These are phyloP conservation scores for Keiferia lycopersicella DNA, from an alignment of 2,888 invertebrate genomes.

Conservation along the genomic window DNA sequence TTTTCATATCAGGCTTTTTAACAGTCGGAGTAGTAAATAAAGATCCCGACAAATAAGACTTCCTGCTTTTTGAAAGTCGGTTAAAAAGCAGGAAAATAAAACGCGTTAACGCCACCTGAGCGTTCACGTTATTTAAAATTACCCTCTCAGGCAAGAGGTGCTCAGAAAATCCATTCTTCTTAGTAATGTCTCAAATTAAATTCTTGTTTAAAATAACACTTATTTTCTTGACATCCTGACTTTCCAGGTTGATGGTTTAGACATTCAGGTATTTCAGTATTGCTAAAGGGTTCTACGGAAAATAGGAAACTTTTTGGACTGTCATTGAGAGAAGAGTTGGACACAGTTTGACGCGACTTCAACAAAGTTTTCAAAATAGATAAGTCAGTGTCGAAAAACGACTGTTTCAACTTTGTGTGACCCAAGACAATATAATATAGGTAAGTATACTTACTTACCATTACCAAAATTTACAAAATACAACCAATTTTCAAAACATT, in stretches of 20 bases:
- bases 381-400: too few species aligned
- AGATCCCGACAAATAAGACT: too few species aligned
- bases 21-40: too few species aligned
- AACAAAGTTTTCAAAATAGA: too few species aligned
- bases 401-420: too few species aligned
- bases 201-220: background rate
- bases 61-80: too few species aligned
- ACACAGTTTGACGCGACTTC: background rate
- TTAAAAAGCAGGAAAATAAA: background rate
- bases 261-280: background rate
- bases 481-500: too few species aligned
- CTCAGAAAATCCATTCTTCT: constrained; percentile 1
- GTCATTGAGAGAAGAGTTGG: background rate
- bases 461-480: too few species aligned
- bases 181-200: constrained; percentile 1
- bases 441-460: too few species aligned
- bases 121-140: background rate
- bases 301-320: background rate
- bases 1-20: too few species aligned
- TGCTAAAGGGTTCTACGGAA: background rate
- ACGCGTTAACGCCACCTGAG: background rate
- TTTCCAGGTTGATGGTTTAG: background rate
- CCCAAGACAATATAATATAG: too few species aligned
- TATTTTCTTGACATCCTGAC: background rate
- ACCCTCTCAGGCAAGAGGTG: background rate